Base-by-base conservation (phyloP, 2,888 invertebrate species). In the Brenthis hecate region DNA sequence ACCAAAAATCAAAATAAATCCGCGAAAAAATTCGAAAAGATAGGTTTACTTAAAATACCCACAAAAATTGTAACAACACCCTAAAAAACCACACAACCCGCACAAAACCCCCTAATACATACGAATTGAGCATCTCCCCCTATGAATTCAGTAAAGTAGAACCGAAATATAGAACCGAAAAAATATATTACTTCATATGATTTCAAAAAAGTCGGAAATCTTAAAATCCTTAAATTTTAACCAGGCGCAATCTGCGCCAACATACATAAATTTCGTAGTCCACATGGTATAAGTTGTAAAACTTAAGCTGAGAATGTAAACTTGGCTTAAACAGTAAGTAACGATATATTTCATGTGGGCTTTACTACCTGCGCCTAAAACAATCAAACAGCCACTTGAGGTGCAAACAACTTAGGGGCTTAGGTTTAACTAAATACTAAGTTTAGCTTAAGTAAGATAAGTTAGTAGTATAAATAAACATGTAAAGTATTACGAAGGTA, bases 371-470 rank as follows among this genome's bases (percentile, higher is more conserved):
- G 88, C 81, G 89, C 89, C 90, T 91, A 89, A 90, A 90, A 90
- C 91, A 91, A 91, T 91, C 89, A 91, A 88, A 89, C 85, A 86
- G 72, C 85, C 85, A 86, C 88, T 87, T 66, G 56, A 62, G 64
- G 55, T 43, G 62, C 54, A 65, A 64, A 58, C 68, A 84, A 82
- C 76, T 82, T 83, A 81, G 81, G 75, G 72, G 77, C 74, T 89
- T 87, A 85, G 89, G 83, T 86, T 89, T 91, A 89, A 90, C 90
- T 89, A 90, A 90, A 91, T 87, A 90, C 90, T 81, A 83, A 87
- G 85, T 87, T 83, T 76, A 85, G 88, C 89, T 90, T 88, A 88
- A 86, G 85, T 88, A 81, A 88, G 89, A 89, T 89, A 89, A 88
- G 86, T 89, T 87, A 76, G 16, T 51, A 5, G 13, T 62, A 23